These are phyloP conservation scores for Conus ventricosus DNA, from an alignment of 1,140 invertebrate species.

Conservation along the genomic window DNA sequence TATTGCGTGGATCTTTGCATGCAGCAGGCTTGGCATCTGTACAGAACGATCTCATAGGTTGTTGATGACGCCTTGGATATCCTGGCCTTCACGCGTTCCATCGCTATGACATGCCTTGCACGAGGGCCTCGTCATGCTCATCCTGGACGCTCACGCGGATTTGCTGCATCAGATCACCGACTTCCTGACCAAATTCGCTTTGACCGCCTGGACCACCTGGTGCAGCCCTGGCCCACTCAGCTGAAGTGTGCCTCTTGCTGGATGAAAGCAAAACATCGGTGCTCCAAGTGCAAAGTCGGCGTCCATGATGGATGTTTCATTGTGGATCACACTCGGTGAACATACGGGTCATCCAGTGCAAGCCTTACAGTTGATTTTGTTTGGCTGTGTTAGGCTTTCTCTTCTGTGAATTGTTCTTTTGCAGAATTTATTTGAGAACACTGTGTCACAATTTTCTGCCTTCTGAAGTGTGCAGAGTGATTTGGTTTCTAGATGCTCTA, in stretches of 20 bases:
- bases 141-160: background rate
- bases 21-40: constrained; percentile 67
- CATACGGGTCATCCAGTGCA: too few species aligned
- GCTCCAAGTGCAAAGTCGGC: constrained; percentile 7
- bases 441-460: too few species aligned
- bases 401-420: too few species aligned
- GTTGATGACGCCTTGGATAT: background rate
- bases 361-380: too few species aligned
- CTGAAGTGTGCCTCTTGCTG: constrained; percentile 10
- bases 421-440: too few species aligned
- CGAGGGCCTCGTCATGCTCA: background rate
- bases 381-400: too few species aligned
- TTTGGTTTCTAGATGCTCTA: too few species aligned
- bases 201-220: background rate
- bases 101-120: background rate
- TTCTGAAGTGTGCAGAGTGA: too few species aligned
- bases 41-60: background rate
- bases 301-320: background rate
- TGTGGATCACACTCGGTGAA: too few species aligned
- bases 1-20: constrained; percentile 62
- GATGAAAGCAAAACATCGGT: background rate
- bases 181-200: background rate
- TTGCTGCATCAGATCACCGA: background rate
- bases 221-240: constrained; percentile 2
- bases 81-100: background rate